Conservation (phyloP, 2,113 vertebrate species). For the Opisthocomus hoazin region DNA sequence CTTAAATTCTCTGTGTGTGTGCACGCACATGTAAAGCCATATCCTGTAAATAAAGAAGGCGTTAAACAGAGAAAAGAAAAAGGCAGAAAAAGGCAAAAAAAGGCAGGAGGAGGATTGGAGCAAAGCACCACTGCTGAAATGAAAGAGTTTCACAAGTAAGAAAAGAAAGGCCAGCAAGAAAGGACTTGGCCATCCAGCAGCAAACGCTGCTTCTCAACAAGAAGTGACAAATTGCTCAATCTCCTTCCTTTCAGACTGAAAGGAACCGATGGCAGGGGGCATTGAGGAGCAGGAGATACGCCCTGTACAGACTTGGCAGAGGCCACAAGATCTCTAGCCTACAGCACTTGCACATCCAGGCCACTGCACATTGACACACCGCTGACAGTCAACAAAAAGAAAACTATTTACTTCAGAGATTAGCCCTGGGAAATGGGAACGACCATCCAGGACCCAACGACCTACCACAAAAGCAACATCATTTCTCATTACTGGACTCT, state of each 20-base stretch:
- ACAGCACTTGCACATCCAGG: background rate
- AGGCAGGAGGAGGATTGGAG: background rate
- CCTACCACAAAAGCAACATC: background rate
- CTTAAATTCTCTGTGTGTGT: background rate
- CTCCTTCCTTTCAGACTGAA: background rate
- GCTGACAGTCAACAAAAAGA: background rate
- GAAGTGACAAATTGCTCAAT: background rate
- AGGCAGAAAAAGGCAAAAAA: background rate
- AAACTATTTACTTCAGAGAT: constrained; percentile 16
- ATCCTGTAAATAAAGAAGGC: background rate
- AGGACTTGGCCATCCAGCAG: background rate
- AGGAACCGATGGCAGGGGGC: background rate
- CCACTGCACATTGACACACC: background rate
- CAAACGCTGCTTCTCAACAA: background rate
- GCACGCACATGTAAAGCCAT: background rate
- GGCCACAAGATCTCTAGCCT: background rate
- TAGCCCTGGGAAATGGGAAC: background rate
- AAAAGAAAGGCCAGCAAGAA: background rate
- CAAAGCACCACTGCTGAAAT: background rate
- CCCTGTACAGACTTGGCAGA: background rate
- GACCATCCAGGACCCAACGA: background rate
- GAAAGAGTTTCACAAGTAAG: background rate
- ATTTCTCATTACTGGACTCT: background rate
- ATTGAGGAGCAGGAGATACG: rapidly evolving
- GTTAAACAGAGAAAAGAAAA: background rate